Evolutionary conservation across 2,888 invertebrate genomes (phyloP).

Genomic region (Dysmachus trigonus): DNA sequence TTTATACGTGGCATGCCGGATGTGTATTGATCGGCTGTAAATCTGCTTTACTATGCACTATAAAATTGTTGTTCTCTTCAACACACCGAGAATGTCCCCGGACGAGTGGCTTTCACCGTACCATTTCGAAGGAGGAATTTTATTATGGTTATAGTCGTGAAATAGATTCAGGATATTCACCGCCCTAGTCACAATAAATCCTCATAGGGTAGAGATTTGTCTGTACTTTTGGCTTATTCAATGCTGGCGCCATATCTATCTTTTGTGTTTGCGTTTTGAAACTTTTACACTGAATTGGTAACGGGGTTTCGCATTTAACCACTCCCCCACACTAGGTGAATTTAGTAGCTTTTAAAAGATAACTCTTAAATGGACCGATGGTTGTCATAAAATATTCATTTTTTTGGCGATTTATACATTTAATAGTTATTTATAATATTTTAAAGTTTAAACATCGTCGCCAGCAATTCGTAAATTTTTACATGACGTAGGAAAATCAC

Average conservation of each 20-base stretch:
- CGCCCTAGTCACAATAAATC: constrained; percentile 41
- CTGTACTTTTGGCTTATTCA: neutral
- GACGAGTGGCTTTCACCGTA: neutral
- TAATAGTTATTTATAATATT: too few relatives aligned
- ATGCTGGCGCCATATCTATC: constrained; percentile 42
- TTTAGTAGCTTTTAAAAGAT: neutral
- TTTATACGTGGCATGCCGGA: neutral
- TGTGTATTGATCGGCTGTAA: constrained; percentile 8
- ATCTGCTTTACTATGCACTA: constrained; percentile 34
- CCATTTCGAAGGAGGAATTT: neutral
- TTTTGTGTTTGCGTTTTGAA: constrained; percentile 36
- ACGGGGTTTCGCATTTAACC: neutral
- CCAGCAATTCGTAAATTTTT: too few relatives aligned
- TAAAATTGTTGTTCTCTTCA: constrained; percentile 29
- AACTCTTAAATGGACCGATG: neutral
- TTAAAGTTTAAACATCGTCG: too few relatives aligned
- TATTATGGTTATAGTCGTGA: constrained; percentile 29
- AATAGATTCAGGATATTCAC: constrained; percentile 36
- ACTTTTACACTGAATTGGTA: neutral
- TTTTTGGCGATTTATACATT: too few relatives aligned
- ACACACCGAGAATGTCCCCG: neutral
- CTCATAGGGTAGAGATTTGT: constrained; percentile 38
- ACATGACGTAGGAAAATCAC: too few relatives aligned
- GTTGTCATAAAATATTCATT: neutral
- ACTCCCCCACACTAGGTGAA: neutral